Base-by-base conservation (phyloP, 2,113 vertebrate species). In the Antigone vipio region DNA sequence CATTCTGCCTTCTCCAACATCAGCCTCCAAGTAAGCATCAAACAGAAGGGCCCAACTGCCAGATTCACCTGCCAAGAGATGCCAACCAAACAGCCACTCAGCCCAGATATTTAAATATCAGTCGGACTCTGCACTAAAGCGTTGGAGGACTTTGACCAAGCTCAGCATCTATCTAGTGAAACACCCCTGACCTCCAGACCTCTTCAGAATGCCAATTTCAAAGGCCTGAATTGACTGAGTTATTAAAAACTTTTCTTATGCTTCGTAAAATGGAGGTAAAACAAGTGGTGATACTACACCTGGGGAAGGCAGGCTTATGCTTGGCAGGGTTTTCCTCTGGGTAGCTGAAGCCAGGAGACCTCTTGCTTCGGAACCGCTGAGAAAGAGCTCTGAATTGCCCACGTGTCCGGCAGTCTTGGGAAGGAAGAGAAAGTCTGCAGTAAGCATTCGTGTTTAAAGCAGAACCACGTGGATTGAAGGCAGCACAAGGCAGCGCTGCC, bases 321-420 rank as follows among this genome's bases (percentile, higher is more conserved):
- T 84, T 93, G 87, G 95, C 87, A 59, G 97, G 96, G 55, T 97
- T 97, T 67, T 98, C 97, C 47, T 97, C 97, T 13, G 95, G 96
- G 82, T 98, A 98, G 92, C 98, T 98, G 95, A 98, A 98, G 50
- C 92, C 92, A 15, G 93, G 91, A 86, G 98, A 97, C 20, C 98
- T 97, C 93, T 97, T 97, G 86, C 56, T 95, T 66, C 96, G 97
- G 94, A 98, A 98, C 2, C 94, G 84, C 64, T 97, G 96, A 0
- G 98, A 98, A 26, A 98, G 97, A 42, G 95, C 97, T 64, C 96
- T 52, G 92, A 97, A 96, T 4, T 98, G 97, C 8, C 97, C 98
- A 4, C 80, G 96, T 5, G 95, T 96, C 71, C 67, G 91, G 76
- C 98, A 98, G 60, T 97, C 98, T 98, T 11, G 76, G 66, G 69